A percentile compares a stretch with the other conserved stretches of the same genome.
phyloP scores from a whole-genome alignment of 2,797 vertebrate genomes.

The Lepilemur ruficaudatus region DNA sequence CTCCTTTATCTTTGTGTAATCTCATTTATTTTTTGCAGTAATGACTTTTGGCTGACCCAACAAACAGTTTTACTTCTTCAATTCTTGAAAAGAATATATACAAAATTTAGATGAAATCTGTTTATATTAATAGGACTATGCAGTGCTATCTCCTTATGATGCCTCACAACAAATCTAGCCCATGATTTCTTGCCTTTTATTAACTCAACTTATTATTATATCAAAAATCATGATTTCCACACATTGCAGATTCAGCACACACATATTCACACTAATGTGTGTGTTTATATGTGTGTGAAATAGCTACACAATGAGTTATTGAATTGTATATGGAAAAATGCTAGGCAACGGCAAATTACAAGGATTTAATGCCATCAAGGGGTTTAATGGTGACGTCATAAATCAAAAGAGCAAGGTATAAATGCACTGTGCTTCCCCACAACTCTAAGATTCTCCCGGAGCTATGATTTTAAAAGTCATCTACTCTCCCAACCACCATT shows the following conservation, averaged over 20 bases:
- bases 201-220: conserved; percentile 54
- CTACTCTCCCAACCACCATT: conserved; percentile 51
- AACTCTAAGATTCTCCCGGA: conserved; percentile 66
- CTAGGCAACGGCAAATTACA: conserved; percentile 77
- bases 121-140: conserved; percentile 58
- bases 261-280: conserved; percentile 72
- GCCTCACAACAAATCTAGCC: conserved; percentile 29
- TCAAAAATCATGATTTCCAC: conserved; percentile 63
- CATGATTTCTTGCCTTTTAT: conserved; percentile 62
- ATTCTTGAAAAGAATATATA: conserved; percentile 67
- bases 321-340: conserved; percentile 65
- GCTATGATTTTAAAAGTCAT: conserved; percentile 72
- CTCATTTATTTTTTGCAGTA: conserved; percentile 85
- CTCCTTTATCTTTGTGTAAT: conserved; percentile 89
- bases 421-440: conserved; percentile 75
- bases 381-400: conserved; percentile 82
- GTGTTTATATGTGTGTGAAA: conserved; percentile 71
- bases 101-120: conserved; percentile 41
- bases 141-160: conserved; percentile 47
- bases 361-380: conserved; percentile 81
- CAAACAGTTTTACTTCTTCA: conserved; percentile 86
- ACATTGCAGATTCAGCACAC: conserved; percentile 57
- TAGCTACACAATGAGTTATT: conserved; percentile 73
- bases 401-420: conserved; percentile 80
- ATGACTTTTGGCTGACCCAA: conserved; percentile 92